Conservation (phyloP, 30 jellyfish, hydroid and myxozoan genomes). For the Chrysaora quinquecirrha region DNA sequence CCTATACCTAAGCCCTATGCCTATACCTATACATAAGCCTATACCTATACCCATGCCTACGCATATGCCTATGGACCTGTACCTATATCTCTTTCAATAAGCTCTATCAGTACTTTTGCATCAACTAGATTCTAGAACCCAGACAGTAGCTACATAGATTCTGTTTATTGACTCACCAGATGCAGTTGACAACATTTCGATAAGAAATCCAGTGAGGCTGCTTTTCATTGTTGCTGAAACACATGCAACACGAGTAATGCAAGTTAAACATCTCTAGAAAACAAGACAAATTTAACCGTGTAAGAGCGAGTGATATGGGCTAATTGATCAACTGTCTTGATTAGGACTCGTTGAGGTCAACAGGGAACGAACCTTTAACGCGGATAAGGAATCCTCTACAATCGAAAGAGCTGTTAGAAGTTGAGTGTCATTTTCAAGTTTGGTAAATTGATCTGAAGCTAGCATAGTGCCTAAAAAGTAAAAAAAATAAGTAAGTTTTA, state of each 20-base stretch:
- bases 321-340: no score
- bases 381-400: constrained; percentile 60
- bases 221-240: constrained; percentile 38
- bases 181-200: constrained; percentile 60
- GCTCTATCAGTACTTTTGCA: no score
- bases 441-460: constrained; percentile 45
- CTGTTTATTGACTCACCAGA: constrained; percentile 62
- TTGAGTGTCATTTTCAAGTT: constrained; percentile 64
- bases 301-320: no score
- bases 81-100: no score
- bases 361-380: constrained; percentile 75
- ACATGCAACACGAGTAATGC: constrained; percentile 27
- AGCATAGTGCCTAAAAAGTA: constrained; percentile 30
- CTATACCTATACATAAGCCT: no score
- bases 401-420: constrained; percentile 50
- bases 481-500: neutral
- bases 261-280: constrained; percentile 69
- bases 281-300: no score
- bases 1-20: no score
- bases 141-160: no score
- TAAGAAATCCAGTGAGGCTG: constrained; percentile 50
- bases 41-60: no score
- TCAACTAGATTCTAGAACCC: no score
- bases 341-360: no score
- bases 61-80: no score